Base-by-base conservation (phyloP, 2,113 vertebrate genomes). In the Apaloderma vittatum region DNA sequence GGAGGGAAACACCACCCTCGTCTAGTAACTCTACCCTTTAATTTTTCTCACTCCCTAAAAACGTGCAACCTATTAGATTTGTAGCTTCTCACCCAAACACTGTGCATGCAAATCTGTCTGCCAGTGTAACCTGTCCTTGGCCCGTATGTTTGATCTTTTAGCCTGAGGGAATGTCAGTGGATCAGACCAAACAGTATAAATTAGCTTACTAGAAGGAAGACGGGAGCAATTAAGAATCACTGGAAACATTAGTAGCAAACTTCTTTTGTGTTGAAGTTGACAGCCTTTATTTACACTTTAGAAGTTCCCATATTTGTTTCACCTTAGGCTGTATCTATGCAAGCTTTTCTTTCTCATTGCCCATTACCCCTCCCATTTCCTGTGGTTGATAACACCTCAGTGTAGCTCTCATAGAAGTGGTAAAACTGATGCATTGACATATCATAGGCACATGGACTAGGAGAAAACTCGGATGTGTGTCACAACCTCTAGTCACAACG, bases 271-370 rank as follows among this genome's bases (percentile, higher is more conserved):
- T 72, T 74, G 27, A 93, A 91, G 29, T 57, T 88, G 45, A 94
- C 14, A 57, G 68, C 9, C 29, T 91, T 30, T 45, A 88, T 93
- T 87, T 91, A 15, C 57, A 78, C 66, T 88, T 89, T n/a, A 91
- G 55, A 81, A 26, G 14, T 37, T 49, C 23, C 78, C 6, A 4
- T 77, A 40, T 88, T 82, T 84, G 9, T 80, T 88, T 94, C 82
- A 51, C 52, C 30, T 40, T 61, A 65, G 63, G 16, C 6, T 76
- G 15, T 57, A 65, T 30, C 36, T 58, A 34, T 15, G 32, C 3
- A 23, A 40, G 11, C 2, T 23, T 61, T 77, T 61, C 21, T 49
- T 6, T 55, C 10, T 21, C 15, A 37, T 36, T 2, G 2, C 1
- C 12, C 5, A 29, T 17, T 13, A 26, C 26, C 43, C 5, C 9